phyloP scores from a whole-genome alignment of 2,888 invertebrate genomes.

The Eupelmus urozonus region DNA sequence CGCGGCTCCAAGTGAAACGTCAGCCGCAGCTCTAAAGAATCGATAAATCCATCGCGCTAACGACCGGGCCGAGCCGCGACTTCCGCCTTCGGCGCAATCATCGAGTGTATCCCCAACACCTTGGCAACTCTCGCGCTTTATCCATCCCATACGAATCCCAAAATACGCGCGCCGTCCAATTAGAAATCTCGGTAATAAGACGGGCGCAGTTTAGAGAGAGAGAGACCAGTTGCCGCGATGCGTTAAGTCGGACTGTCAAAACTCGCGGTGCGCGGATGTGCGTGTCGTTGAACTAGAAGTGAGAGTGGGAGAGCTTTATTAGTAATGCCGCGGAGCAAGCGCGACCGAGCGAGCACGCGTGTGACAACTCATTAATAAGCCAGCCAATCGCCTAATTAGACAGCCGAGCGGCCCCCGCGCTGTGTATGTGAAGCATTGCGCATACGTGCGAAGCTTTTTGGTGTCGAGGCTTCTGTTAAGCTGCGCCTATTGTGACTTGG shows the following conservation, averaged over 20 bases:
- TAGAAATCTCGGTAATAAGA: conserved; percentile 29
- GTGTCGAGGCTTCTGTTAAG: background rate
- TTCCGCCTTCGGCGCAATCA: no score
- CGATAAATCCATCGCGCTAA: conserved; percentile 7
- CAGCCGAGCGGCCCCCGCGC: background rate
- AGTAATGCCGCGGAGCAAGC: conserved; percentile 45
- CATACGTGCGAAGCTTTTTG: background rate
- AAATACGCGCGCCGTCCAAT: conserved; percentile 40
- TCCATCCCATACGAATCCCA: background rate
- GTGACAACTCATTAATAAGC: conserved; percentile 64
- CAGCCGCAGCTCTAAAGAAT: background rate
- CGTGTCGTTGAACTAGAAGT: conserved; percentile 15
- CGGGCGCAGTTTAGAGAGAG: background rate
- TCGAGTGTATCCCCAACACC: no score
- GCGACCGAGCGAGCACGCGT: conserved; percentile 34
- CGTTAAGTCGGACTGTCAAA: conserved; percentile 9
- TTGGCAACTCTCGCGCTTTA: no score
- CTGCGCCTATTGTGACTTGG: no score
- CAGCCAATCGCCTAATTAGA: conserved; percentile 62
- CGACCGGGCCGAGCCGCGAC: background rate
- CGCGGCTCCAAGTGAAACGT: background rate
- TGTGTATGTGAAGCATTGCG: background rate
- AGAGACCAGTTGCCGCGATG: background rate
- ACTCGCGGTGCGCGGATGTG: conserved; percentile 1
- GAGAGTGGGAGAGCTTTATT: conserved; percentile 52